A percentile compares a stretch with the other conserved stretches of the same genome.
phyloP scores from a whole-genome alignment of 2,888 invertebrate genomes.

The Rhodophaea formosa region DNA sequence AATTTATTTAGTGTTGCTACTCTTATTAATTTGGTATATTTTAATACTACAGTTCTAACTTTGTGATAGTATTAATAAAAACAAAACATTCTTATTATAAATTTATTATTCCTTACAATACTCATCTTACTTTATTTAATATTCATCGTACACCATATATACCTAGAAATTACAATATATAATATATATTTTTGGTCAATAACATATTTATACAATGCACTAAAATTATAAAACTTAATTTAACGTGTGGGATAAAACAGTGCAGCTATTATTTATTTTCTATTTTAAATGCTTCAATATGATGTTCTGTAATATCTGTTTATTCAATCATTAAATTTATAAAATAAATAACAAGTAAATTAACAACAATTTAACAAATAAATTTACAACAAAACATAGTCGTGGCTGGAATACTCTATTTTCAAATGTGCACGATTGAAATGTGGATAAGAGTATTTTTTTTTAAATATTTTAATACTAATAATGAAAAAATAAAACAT shows the following conservation, averaged over 20 bases:
- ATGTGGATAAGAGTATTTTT: background rate
- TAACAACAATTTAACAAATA: conserved; percentile 24
- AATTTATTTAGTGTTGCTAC: too few relatives aligned
- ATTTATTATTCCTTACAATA: conserved; percentile 48
- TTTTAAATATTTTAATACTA: too few relatives aligned
- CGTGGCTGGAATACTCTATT: background rate
- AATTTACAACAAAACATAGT: conserved; percentile 16
- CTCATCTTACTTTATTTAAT: conserved; percentile 34
- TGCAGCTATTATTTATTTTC: conserved; percentile 44
- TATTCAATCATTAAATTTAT: conserved; percentile 7
- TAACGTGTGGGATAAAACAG: conserved; percentile 64
- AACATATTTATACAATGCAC: conserved; percentile 40
- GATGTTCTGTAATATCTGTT: conserved; percentile 8
- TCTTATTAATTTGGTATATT: too few relatives aligned
- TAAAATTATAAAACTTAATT: conserved; percentile 35
- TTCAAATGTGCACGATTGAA: background rate
- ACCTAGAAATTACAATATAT: conserved; percentile 37
- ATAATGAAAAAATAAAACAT: too few relatives aligned
- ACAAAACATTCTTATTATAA: conserved; percentile 34
- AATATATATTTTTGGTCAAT: conserved; percentile 50
- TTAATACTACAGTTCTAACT: background rate
- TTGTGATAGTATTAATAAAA: conserved; percentile 20
- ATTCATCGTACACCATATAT: conserved; percentile 41
- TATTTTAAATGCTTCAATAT: conserved; percentile 54
- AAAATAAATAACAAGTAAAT: conserved; percentile 23